Conservation (phyloP, 2,888 invertebrate genomes). For the Zygaena filipendulae region DNA sequence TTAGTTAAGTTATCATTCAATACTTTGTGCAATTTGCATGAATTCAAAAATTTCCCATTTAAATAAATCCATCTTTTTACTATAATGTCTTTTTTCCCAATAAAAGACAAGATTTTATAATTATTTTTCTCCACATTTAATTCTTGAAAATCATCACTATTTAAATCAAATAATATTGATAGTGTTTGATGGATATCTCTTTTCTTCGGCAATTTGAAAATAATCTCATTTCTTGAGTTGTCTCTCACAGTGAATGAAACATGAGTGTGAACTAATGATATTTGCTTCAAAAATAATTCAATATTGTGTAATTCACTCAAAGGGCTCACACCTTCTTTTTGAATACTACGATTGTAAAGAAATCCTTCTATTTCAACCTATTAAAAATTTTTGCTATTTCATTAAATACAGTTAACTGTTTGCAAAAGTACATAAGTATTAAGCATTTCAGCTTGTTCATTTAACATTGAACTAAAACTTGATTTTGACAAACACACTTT, state of each 20-base stretch:
- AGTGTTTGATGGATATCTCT: slow-evolving; percentile 64
- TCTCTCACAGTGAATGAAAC: slow-evolving; percentile 77
- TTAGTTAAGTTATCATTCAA: slow-evolving; percentile 30
- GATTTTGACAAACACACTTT: too few relatives aligned
- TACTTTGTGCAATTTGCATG: slow-evolving; percentile 45
- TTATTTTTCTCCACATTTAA: slow-evolving; percentile 43
- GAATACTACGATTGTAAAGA: slow-evolving; percentile 71
- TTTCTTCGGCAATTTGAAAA: slow-evolving; percentile 70
- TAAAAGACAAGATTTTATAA: slow-evolving; percentile 66
- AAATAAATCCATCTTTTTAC: too few relatives aligned
- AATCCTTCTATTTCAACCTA: slow-evolving; percentile 70
- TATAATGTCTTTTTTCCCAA: slow-evolving; percentile 58
- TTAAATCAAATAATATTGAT: slow-evolving; percentile 30
- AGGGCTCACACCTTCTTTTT: slow-evolving; percentile 62
- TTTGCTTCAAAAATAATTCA: slow-evolving; percentile 64
- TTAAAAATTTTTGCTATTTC: too few relatives aligned
- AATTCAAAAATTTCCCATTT: slow-evolving; percentile 69
- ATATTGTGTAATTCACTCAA: slow-evolving; percentile 70
- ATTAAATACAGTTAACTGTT: too few relatives aligned
- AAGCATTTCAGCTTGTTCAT: too few relatives aligned
- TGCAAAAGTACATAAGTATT: too few relatives aligned
- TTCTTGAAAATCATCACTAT: slow-evolving; percentile 41
- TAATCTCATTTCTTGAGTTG: slow-evolving; percentile 67
- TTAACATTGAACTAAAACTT: too few relatives aligned
- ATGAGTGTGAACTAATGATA: slow-evolving; percentile 73